These are phyloP conservation scores for Phocides pigmalion DNA, from an alignment of 1,140 invertebrate genomes.

Conservation along the genomic window DNA sequence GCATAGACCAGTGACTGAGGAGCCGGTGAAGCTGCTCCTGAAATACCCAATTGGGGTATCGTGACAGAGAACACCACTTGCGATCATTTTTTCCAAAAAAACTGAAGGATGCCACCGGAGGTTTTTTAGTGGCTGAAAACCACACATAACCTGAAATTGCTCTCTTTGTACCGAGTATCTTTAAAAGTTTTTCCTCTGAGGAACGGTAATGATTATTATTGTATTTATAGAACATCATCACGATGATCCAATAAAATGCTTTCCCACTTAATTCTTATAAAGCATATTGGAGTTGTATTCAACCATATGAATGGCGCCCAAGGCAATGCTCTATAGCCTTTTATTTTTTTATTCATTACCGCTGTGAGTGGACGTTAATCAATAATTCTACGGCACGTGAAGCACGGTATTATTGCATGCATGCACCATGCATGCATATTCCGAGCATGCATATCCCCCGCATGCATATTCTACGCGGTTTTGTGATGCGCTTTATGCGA, in stretches of 20 bases:
- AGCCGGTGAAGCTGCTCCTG: too few relatives aligned
- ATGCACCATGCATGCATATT: slow-evolving; percentile 19
- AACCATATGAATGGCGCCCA: slow-evolving; percentile 1
- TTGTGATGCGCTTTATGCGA: slow-evolving; percentile 20
- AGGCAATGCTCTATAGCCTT: slow-evolving; percentile 12
- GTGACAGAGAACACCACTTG: too few relatives aligned
- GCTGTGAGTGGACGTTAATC: slow-evolving; percentile 28
- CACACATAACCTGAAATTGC: too few relatives aligned
- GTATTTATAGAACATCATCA: not conserved
- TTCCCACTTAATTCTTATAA: slow-evolving; percentile 8
- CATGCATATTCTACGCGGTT: slow-evolving; percentile 16
- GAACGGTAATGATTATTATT: too few relatives aligned
- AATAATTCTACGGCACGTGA: slow-evolving; percentile 30
- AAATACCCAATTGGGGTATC: too few relatives aligned
- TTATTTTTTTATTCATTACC: slow-evolving; percentile 33
- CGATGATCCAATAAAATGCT: slow-evolving; percentile 1
- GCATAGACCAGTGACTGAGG: too few relatives aligned
- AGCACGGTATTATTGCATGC: slow-evolving; percentile 28
- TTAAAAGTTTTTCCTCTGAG: too few relatives aligned
- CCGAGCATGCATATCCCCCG: slow-evolving; percentile 8
- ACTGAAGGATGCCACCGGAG: too few relatives aligned
- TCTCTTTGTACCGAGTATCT: too few relatives aligned
- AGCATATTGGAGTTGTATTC: not conserved
- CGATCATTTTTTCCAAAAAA: too few relatives aligned
- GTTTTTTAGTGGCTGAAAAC: too few relatives aligned